Evolutionary conservation across 2,113 vertebrate genomes (phyloP).

Genomic region (Oryzias melastigma): DNA sequence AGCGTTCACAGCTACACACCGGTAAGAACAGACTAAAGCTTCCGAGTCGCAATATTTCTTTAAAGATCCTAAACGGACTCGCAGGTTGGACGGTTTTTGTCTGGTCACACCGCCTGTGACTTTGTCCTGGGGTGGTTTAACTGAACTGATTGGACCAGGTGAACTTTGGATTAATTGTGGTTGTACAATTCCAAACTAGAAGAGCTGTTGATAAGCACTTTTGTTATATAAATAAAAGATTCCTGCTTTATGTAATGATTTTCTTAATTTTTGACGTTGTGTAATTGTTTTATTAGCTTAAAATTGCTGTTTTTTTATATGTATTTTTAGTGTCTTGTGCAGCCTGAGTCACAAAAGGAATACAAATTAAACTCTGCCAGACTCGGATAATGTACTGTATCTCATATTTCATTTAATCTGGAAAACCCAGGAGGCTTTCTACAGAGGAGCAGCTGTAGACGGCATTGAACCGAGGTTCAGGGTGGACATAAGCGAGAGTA

Average conservation of each 20-base stretch:
- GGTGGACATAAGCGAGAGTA: slow-evolving; percentile 56
- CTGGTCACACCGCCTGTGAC: neutral
- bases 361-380: slow-evolving; percentile 43
- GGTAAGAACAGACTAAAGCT: slow-evolving; percentile 68
- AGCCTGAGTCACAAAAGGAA: slow-evolving; percentile 36
- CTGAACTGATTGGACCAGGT: neutral
- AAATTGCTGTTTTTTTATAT: neutral
- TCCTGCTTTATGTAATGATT: no score
- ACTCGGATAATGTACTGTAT: slow-evolving; percentile 42
- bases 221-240: neutral
- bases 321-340: slow-evolving; percentile 12
- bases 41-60: slow-evolving; percentile 7
- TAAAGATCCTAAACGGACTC: neutral
- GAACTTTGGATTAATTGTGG: neutral
- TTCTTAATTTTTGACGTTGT: no score
- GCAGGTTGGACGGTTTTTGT: no score
- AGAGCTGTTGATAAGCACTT: neutral
- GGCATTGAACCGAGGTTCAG: slow-evolving; percentile 57
- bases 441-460: slow-evolving; percentile 55
- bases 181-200: neutral
- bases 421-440: slow-evolving; percentile 47
- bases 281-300: neutral
- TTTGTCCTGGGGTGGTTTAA: neutral
- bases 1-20: slow-evolving; percentile 89
- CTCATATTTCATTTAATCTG: slow-evolving; percentile 53